These are phyloP conservation scores for Phodopus roborovskii DNA, from an alignment of 2,113 vertebrate species.

Conservation along the genomic window DNA sequence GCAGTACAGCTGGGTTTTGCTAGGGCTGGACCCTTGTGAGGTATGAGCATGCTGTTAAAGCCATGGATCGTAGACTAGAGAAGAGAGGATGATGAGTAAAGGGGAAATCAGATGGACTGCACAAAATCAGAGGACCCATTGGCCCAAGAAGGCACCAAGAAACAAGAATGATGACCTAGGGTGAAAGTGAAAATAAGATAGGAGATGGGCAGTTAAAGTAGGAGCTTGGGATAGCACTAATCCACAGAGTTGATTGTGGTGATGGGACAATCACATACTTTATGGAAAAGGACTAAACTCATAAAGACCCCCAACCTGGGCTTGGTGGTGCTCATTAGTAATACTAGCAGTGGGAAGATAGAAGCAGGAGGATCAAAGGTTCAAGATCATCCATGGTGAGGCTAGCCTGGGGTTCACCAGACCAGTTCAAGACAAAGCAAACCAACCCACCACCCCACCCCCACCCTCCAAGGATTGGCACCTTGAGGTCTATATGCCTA, in stretches of 20 bases:
- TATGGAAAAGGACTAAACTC: background rate
- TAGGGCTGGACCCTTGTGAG: background rate
- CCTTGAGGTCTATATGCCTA: background rate
- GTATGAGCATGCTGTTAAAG: background rate
- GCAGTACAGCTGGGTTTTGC: background rate
- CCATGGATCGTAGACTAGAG: background rate
- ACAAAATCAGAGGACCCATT: background rate
- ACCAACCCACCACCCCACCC: background rate
- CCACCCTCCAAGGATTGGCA: background rate
- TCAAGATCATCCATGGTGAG: background rate
- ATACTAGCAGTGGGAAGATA: accelerated
- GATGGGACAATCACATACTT: background rate
- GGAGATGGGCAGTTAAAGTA: background rate
- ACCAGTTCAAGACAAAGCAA: background rate
- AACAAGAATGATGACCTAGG: background rate
- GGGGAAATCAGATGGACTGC: background rate
- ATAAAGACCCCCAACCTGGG: background rate
- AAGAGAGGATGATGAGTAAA: accelerated
- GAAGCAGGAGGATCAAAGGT: background rate
- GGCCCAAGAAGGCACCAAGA: background rate
- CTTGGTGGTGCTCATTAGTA: background rate
- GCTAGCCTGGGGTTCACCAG: background rate
- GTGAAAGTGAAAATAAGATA: background rate
- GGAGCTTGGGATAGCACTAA: background rate
- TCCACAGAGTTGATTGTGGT: background rate